Percentiles rank a stretch among this genome's conserved stretches.
Conservation (phyloP, 2,888 invertebrate species). For the Nephrotoma flavescens region DNA sequence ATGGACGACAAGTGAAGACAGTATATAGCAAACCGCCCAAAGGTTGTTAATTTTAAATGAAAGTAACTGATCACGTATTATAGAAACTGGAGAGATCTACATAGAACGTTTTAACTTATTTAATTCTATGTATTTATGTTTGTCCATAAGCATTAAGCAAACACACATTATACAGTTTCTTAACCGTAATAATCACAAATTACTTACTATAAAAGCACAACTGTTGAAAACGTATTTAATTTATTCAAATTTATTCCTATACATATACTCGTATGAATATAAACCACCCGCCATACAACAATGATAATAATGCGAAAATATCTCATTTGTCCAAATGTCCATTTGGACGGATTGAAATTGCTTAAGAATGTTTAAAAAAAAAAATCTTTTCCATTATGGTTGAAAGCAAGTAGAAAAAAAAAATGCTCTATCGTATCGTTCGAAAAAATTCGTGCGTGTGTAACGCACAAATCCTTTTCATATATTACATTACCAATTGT, state of each 20-base stretch:
- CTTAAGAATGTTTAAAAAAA: background rate
- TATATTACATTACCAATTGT: background rate
- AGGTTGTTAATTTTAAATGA: no score
- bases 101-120: no score
- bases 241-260: background rate
- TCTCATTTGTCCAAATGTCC: background rate
- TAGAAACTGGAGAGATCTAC: no score
- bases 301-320: background rate
- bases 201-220: background rate
- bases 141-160: no score
- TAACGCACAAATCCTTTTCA: background rate
- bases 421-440: background rate
- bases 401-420: background rate
- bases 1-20: no score
- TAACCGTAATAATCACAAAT: background rate
- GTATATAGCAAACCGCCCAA: no score
- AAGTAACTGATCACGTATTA: no score
- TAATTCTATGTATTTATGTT: no score
- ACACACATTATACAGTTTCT: background rate
- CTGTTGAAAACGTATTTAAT: background rate
- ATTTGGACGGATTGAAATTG: background rate
- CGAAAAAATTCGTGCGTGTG: background rate
- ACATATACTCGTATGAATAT: background rate
- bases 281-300: background rate
- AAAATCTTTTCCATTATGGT: background rate